A percentile compares a stretch with the other conserved stretches of the same genome.
These are phyloP conservation scores for Atethmia centrago DNA, from an alignment of 2,888 invertebrate genomes.

Conservation along the genomic window DNA sequence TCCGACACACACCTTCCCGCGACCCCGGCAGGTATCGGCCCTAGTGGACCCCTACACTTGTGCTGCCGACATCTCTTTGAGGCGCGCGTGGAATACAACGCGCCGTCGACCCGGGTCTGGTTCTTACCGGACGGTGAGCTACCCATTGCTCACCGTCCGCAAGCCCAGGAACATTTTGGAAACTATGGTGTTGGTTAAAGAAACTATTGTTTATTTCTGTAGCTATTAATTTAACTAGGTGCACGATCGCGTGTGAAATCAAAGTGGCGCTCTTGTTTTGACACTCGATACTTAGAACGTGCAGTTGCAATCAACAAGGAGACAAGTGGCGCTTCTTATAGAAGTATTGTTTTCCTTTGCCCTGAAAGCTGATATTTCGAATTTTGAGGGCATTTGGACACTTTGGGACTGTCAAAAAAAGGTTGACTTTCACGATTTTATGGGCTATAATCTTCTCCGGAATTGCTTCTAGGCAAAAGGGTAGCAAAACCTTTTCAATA, in stretches of 20 bases:
- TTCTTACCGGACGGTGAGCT: too few species aligned
- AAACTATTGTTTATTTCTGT: background rate
- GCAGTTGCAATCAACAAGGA: slow-evolving; percentile 17
- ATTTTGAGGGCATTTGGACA: background rate
- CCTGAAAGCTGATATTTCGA: background rate
- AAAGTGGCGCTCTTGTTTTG: slow-evolving; percentile 46
- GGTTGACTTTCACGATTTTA: background rate
- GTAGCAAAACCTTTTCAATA: background rate
- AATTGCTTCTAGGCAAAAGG: background rate
- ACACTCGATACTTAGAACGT: slow-evolving; percentile 48
- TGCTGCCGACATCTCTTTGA: too few species aligned
- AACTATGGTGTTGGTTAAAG: background rate
- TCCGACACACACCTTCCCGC: too few species aligned
- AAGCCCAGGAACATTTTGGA: background rate
- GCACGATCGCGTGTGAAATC: slow-evolving; percentile 11
- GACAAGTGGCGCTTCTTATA: slow-evolving; percentile 56
- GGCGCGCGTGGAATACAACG: too few species aligned
- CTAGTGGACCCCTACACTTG: too few species aligned
- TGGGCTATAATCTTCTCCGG: too few species aligned
- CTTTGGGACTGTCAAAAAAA: background rate
- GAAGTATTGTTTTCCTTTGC: slow-evolving; percentile 16
- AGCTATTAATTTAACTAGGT: background rate
- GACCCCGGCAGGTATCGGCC: too few species aligned
- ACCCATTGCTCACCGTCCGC: too few species aligned
- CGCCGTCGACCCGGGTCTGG: too few species aligned